Base-by-base conservation (phyloP, 1,140 invertebrate species). In the Drosophila bifasciata region DNA sequence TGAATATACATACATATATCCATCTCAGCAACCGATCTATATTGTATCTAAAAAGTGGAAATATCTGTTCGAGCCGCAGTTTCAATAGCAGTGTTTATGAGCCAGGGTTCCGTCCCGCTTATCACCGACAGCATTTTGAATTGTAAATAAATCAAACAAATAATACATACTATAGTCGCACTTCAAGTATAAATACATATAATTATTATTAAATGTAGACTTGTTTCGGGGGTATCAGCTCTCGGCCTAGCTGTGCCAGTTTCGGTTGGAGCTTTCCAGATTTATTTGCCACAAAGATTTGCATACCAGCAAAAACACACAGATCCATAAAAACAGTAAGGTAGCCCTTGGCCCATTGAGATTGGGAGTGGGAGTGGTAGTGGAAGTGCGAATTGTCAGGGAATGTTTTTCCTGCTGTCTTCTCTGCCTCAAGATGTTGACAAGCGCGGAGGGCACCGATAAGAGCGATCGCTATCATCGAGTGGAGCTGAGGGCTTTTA, bases 101-200 rank as follows among this genome's bases (percentile, higher is more conserved):
- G 11, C 32, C 32, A 36, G 32, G 32, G 32, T 36, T 11, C 11
- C 32, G 32, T 36, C 11, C 32, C 59, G 43, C 66, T 69, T 68
- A 68, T 68, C 66, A 36, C 36, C 60, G 32, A 36, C 11, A 36
- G 32, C 13, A 36, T 13, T 36, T 36, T 59, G 19, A 32, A 58
- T 39, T 28, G 64, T 39, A 67, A 68, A 68, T 68, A 68, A 55
- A 68, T 67, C 61, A 64, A 60, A 60, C 41, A 36, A 36, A 36
- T 36, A 13, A 32, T 11, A 36, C 23, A 23, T 23, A 23, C 23
- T 36, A 11, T 11, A 36, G 32, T 11, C 32, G 32, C 32, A 36
- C 32, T 36, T 36, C 61, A 63, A 53, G 62, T 62, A 46, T 52
- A n/a, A n/a, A 62, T 67, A 45, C 3, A 36, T 19, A 19, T 15